Percentiles rank a stretch among this genome's conserved stretches.
Conservation (phyloP, 1,140 invertebrate species). For the Zaprionus davidi region DNA sequence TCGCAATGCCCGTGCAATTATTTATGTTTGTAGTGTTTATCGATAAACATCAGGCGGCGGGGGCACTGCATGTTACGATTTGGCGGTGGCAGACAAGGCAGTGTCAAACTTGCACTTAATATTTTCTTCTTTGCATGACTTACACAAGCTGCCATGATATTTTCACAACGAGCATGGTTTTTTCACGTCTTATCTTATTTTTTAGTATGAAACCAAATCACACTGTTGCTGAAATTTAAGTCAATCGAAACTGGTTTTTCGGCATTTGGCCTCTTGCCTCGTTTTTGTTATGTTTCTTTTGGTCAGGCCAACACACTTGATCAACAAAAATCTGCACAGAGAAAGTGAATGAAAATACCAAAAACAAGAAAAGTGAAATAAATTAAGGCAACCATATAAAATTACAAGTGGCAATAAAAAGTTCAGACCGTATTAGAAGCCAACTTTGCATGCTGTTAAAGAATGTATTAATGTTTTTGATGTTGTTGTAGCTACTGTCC, state of each 20-base stretch:
- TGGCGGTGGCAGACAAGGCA: conserved; percentile 1
- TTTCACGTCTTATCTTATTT: conserved; percentile 24
- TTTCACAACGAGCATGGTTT: conserved; percentile 50
- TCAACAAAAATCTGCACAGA: conserved; percentile 79
- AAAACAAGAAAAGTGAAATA: conserved; percentile 36
- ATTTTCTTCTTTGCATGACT: conserved; percentile 48
- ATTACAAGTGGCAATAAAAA: conserved; percentile 71
- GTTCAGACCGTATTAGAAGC: conserved; percentile 80
- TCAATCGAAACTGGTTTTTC: conserved; percentile 75
- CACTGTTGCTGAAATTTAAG: conserved; percentile 70
- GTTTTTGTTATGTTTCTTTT: conserved; percentile 34
- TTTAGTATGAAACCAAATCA: conserved; percentile 57
- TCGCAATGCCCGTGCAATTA: conserved; percentile 30
- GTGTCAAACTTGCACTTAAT: conserved; percentile 49
- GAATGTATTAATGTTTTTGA: conserved; percentile 61
- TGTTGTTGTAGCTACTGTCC: conserved; percentile 24
- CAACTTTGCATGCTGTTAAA: conserved; percentile 71
- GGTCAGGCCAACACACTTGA: conserved; percentile 68
- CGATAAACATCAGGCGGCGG: conserved; percentile 21
- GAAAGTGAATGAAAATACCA: conserved; percentile 78
- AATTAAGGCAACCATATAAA: conserved; percentile 40
- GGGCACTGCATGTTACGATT: conserved; percentile 39
- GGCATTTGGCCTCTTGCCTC: conserved; percentile 41
- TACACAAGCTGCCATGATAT: conserved; percentile 55
- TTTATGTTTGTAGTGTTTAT: conserved; percentile 26